Base-by-base conservation (phyloP, 92 coral and sea anemone genomes). In the Virgularia gustaviana region DNA sequence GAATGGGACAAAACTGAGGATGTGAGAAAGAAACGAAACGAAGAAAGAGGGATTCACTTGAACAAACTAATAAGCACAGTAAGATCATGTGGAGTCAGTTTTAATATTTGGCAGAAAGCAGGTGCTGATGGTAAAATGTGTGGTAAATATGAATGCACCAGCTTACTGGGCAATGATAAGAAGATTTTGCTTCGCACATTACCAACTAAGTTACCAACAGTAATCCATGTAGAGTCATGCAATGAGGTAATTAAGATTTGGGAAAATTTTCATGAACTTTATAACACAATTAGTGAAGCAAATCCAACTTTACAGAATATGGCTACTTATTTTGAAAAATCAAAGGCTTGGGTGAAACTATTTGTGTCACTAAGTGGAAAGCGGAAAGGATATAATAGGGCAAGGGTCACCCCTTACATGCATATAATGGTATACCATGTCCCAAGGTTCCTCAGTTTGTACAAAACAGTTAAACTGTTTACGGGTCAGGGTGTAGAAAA, bases 41-140 rank as follows among this genome's bases (percentile, higher is more conserved):
- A 66, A 67, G 75, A 77, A 61, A 54, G 53, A 66, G 68, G 82
- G 13, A 49, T 77, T 6, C 82, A 77, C 45, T 36, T 66, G 9
- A 57, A 41, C 9, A 54, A 10, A 25, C 62, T 55, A 7, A 60
- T 64, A n/a, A 23, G n/a, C 49, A 44, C 62, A 2, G 61, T 77
- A 31, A 44, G 63, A 19, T 76, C 81, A 64, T 67, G 72, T 36
- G 76, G 82, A 27, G 73, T 65, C 1, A 63, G 62, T 13, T 76
- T 76, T 76, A 70, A 76, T 30, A 64, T 76, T 7, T 76, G 75
- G 81, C 63, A 76, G 23, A 52, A 59, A 49, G 43, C 11, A 16
- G 64, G 64, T 49, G 75, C 74, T 41, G 81, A 76, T 76, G 76
- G 81, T 13, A 49, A 49, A 49, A 9, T 4, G 44, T 51, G 65